Evolutionary conservation across 2,888 invertebrate species (phyloP), one percentile per base, ranked within the genome.

Genomic region (Rhodophaea formosa): DNA sequence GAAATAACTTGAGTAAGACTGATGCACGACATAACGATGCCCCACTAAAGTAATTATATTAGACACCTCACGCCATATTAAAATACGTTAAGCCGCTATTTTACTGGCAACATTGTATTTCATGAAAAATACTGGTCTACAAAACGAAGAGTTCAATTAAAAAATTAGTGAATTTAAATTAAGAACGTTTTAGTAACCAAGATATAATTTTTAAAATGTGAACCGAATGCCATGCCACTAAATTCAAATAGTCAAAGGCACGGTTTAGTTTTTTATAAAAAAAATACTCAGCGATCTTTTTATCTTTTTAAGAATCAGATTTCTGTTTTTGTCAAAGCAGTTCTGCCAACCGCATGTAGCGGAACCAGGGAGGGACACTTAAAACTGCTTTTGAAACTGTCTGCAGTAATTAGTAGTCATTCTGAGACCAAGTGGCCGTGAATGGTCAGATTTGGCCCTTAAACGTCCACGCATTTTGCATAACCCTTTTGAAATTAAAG

Each of bases 391-490:
- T 77, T 67, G 71, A 82, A 86, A 84, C 86, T 87, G 86, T 86
- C 87, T 85, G 85, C 64, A 79, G 79, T 87, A 86, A 88, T 88
- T 85, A 86, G 77, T 77, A 82, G 80, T 87, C 80, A 88, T 87
- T 80, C 86, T 79, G 75, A 70, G 78, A 77, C 79, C 87, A 86
- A 82, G 86, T 74, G 78, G 68, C 85, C 87, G 84, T 84, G 82
- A 86, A 84, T 79, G 88, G 90, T 87, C 88, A 88, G 80, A 78
- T 76, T 73, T 76, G 77, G 74, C 80, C 80, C 86, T 87, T 88
- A 82, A 85, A 82, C 83, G 81, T 68, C 79, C 72, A 75, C 75
- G 79, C 80, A 79, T 84, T 39, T 61, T 58, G 60, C 53, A 58
- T 62, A 60, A 59, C 62, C 61, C 62, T 61, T 62, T 57, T 53